A percentile compares a stretch with the other conserved stretches of the same genome.
These are phyloP conservation scores for Schlechtendalia chinensis DNA, from an alignment of 1,140 invertebrate species.

Conservation along the genomic window DNA sequence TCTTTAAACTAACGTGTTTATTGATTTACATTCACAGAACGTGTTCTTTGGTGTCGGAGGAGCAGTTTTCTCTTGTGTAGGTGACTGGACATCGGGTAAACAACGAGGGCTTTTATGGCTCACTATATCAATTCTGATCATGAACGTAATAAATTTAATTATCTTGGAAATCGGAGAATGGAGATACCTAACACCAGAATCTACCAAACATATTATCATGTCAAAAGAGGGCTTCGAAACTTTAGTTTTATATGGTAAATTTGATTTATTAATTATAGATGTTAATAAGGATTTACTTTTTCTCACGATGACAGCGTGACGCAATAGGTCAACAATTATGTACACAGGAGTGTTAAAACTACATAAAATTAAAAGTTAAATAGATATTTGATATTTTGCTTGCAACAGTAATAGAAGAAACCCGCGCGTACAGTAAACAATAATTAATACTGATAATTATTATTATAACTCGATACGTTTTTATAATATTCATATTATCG, in stretches of 20 bases:
- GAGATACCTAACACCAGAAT: slow-evolving; percentile 56
- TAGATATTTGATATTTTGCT: no score
- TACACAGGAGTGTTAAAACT: neutral
- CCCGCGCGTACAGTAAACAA: no score
- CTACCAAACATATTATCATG: slow-evolving; percentile 54
- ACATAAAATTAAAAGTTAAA: neutral
- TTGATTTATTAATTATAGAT: neutral
- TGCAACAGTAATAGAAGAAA: no score
- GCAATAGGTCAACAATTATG: neutral
- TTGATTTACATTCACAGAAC: slow-evolving; percentile 55
- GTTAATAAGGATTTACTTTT: neutral
- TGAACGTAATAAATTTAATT: slow-evolving; percentile 58
- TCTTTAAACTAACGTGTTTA: no score
- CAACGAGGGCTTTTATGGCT: slow-evolving; percentile 58
- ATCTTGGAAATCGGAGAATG: slow-evolving; percentile 57
- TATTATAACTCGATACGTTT: no score
- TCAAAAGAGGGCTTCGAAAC: slow-evolving; percentile 55
- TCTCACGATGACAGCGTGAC: neutral
- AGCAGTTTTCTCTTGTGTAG: slow-evolving; percentile 57
- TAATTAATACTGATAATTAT: no score
- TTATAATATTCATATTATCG: neutral
- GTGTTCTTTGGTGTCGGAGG: slow-evolving; percentile 57
- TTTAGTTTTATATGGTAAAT: slow-evolving; percentile 58
- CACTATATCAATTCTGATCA: slow-evolving; percentile 57
- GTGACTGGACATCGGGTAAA: slow-evolving; percentile 55